Base-by-base conservation (phyloP, 2,888 invertebrate species). In the Protophormia terraenovae region DNA sequence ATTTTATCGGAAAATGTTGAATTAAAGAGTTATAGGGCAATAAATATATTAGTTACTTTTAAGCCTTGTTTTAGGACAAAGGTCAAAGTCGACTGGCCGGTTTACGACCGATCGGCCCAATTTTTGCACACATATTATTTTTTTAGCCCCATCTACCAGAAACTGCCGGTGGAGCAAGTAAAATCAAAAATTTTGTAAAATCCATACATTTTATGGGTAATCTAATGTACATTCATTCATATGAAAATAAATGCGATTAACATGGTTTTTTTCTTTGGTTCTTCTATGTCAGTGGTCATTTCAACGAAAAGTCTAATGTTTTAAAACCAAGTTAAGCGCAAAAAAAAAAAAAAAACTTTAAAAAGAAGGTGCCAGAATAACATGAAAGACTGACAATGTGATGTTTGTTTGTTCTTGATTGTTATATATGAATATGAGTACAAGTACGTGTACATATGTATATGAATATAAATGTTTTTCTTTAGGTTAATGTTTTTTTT, bases 361-460 rank as follows among this genome's bases (percentile, higher is more conserved):
- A 67, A 41, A 55, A 67, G 19, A 38, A 69, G 60, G 67, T 27
- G 47, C 53, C 38, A 64, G 38, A 29, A 27, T 8, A 8, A 19
- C 10, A 29, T 10, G 22, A 67, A 67, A 50, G 8, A 0, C 73
- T 24, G 60, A 75, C 75, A 66, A 73, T 47, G 22, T 62, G 50
- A 81, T 80, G 55, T 66, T 79, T 66, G 45, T 66, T 62, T 60
- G 45, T 66, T 62, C 50, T 29, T 67, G 67, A 77, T 67, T 66
- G 55, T 77, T 55, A 22, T 55, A 77, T 19, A 32, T 35, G 35
- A 53, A 35, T 62, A 35, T 35, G 35, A n/a, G 58, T 1, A 24
- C 22, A 53, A 55, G 12, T 19, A 19, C 22, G 60, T 16, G 53
- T 2, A 24, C 14, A 29, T 16, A 27, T n/a, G 24, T 24, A 24